Percentiles rank a stretch among this genome's conserved stretches.
phyloP scores from a whole-genome alignment of 2,113 vertebrate species.

The Morone saxatilis region DNA sequence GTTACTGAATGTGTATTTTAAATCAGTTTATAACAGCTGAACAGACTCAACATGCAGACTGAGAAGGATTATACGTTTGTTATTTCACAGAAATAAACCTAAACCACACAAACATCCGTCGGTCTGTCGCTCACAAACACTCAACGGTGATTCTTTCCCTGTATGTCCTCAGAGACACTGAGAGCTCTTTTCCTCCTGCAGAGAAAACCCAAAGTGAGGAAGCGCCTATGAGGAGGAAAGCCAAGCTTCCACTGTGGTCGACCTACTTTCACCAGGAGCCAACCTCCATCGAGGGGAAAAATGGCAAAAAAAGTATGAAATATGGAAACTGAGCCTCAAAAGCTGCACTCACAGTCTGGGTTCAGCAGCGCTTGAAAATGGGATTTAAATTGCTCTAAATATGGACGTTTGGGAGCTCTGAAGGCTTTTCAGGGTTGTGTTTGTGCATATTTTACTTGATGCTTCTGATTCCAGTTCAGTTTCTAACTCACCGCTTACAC shows the following conservation, averaged over 20 bases:
- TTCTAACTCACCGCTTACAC: conserved; percentile 9
- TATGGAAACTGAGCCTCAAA: conserved; percentile 42
- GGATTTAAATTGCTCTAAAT: conserved; percentile 46
- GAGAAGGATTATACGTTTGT: neutral
- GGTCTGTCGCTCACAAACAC: neutral
- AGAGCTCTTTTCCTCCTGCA: conserved; percentile 45
- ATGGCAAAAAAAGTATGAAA: neutral
- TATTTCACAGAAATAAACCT: neutral
- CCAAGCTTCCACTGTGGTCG: conserved; percentile 64
- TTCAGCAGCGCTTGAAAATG: conserved; percentile 17
- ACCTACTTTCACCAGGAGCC: conserved; percentile 67
- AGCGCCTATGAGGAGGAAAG: conserved; percentile 43
- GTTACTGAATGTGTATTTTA: neutral
- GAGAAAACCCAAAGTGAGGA: conserved; percentile 57
- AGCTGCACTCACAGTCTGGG: conserved; percentile 5
- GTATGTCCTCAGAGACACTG: conserved; percentile 2
- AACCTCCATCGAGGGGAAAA: conserved; percentile 28
- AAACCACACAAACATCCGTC: neutral
- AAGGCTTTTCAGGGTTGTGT: conserved; percentile 13
- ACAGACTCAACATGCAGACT: neutral
- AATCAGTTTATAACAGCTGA: no score
- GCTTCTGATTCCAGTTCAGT: conserved; percentile 29
- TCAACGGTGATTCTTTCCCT: neutral
- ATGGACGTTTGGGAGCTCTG: conserved; percentile 21
- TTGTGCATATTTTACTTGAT: conserved; percentile 35